Evolutionary conservation across 2,888 invertebrate species (phyloP), one percentile per base, ranked within the genome.

Genomic region (Drosophila borborema): DNA sequence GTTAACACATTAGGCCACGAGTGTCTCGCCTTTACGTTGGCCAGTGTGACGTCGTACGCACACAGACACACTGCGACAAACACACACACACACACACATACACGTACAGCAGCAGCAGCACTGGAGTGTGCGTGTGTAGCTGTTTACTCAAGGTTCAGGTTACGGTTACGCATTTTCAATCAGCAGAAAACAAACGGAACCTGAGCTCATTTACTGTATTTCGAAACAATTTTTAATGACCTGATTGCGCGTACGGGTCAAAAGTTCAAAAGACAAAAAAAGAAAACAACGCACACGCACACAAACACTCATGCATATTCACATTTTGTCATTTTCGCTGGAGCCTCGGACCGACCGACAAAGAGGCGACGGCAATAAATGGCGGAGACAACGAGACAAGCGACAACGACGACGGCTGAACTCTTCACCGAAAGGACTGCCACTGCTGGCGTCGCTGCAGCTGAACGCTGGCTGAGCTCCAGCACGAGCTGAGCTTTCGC

Each of bases 181-280:
- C 87, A 69, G 49, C 43, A 34, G 34, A 75, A 49, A 43, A 76
- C 72, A 77, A 66, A 63, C 34, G 20, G 14, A 45, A 34, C 34
- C 62, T 58, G 65, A 9, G 28, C 60, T 28, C 71, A 74, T 70
- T 69, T 38, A 64, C 62, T 43, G 20, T 62, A 60, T 54, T 53
- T 64, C 12, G 49, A 64, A 51, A 55, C 60, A 60, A 41, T 55
- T 74, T 71, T 54, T 28, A 59, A 72, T 91, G 92, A 92, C 92
- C 91, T 90, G 91, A 90, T 91, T 91, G 85, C 82, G 85, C 82
- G 83, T 81, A 91, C 78, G 74, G 91, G 91, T 91, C 91, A 91
- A 89, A 85, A 90, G 83, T 83, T 89, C 83, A 90, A 86, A 90
- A 88, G 77, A 78, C 76, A 86, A 82, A 77, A 76, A 75, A 81